Evolutionary conservation across 2,888 invertebrate genomes (phyloP).

Genomic region (Cataglyphis rosenhaueri): DNA sequence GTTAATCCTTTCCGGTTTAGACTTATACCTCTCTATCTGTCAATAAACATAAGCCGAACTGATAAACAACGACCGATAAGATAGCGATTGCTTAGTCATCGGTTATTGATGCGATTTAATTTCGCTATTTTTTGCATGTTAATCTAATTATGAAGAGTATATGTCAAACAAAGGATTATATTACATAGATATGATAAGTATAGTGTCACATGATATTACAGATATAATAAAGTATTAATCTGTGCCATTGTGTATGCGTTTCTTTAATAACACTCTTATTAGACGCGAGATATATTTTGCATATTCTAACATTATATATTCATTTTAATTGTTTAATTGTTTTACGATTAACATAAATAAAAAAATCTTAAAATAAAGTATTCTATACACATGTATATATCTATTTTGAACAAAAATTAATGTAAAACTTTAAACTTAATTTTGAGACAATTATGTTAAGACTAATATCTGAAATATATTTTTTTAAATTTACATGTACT

Average conservation of each 20-base stretch:
- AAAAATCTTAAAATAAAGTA: too few relatives aligned
- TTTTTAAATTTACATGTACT: too few relatives aligned
- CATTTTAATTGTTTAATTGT: not conserved
- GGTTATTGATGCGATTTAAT: constrained; percentile 20
- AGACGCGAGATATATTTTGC: not conserved
- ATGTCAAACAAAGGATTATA: not conserved
- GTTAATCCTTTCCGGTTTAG: not conserved
- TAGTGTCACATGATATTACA: not conserved
- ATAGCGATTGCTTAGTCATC: not conserved
- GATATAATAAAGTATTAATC: not conserved
- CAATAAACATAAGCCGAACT: constrained; percentile 4
- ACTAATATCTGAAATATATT: too few relatives aligned
- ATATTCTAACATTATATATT: not conserved
- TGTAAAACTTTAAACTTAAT: too few relatives aligned
- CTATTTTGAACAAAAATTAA: too few relatives aligned
- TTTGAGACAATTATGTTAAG: too few relatives aligned
- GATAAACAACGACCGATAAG: constrained; percentile 23
- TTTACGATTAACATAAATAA: not conserved
- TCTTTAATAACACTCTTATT: not conserved
- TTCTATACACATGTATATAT: too few relatives aligned
- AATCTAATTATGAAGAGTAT: not conserved
- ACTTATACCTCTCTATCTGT: not conserved
- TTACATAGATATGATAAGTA: not conserved
- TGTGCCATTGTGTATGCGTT: not conserved
- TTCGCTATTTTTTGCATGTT: not conserved